These are phyloP conservation scores for Tyrannus savana DNA, from an alignment of 2,113 vertebrate genomes.

Conservation along the genomic window DNA sequence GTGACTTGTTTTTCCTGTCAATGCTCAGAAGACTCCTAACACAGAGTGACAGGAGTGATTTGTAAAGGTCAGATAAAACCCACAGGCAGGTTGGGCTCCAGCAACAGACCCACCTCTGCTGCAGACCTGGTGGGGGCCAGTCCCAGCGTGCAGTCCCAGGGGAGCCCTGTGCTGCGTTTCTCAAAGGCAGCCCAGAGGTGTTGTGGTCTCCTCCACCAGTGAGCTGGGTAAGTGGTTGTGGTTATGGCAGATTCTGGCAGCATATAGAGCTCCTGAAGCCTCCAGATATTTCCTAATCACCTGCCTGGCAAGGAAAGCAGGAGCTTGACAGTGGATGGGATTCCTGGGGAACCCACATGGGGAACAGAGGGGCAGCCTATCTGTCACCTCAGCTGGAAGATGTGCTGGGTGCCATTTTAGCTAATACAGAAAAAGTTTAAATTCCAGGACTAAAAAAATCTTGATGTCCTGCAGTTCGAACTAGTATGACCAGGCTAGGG, in stretches of 20 bases:
- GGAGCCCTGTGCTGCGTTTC: accelerated
- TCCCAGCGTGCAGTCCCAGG: accelerated
- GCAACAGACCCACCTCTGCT: background rate
- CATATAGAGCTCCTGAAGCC: background rate
- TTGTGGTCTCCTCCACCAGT: background rate
- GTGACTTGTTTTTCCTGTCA: background rate
- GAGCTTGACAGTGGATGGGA: accelerated
- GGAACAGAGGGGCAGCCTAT: background rate
- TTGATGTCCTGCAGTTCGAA: background rate
- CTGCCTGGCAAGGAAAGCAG: background rate
- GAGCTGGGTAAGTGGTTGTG: accelerated
- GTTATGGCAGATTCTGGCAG: background rate
- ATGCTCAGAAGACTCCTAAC: background rate
- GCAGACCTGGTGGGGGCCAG: background rate
- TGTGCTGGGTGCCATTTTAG: background rate
- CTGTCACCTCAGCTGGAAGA: background rate
- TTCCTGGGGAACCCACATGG: background rate
- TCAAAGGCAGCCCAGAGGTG: background rate
- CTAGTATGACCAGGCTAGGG: background rate
- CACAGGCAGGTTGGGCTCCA: background rate
- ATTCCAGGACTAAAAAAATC: background rate
- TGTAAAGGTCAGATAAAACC: background rate
- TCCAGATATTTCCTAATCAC: background rate
- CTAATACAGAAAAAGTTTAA: background rate
- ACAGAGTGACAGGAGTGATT: background rate